Evolutionary conservation across 1,140 invertebrate genomes (phyloP), one percentile per base, ranked within the genome.

Genomic region (Rhizoglyphus robini): DNA sequence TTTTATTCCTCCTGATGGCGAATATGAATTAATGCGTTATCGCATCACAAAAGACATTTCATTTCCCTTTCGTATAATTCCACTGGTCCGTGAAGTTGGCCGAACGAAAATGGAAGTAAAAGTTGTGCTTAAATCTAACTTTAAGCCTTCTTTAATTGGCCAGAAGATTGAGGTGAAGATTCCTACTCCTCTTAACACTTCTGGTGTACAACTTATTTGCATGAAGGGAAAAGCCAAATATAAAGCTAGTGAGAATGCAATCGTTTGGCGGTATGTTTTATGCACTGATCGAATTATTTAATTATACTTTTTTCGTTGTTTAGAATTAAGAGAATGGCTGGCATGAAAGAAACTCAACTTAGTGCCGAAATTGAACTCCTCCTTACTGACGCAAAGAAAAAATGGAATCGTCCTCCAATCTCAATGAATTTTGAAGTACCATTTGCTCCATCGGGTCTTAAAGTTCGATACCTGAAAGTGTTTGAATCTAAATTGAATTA

Each of bases 31-130:
- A 4, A 99, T 99, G 96, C 90, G 92, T 86, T 99, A 99, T 77
- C 88, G 96, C 54, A 99, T 96, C 60, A 99, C 96, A n/a, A 97
- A 99, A 77, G 96, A 99, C 78, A 99, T 99, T 74, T 98, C 94
- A 63, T 79, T 99, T 69, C 96, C 96, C 70, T 99, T 99, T 83
- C 87, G 96, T 59, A 94, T 99, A 32, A 99, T 99, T 75, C 96
- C 96, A 0, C 78, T 99, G 31, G 96, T 99, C 0, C 82, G 95
- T 8, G 96, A 99, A 77, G 93, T 96, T 23, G 96, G 95, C 0
- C 86, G 95, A 66, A 96, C 94, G 66, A 96, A 97, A 76, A 99
- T 99, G 95, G 96, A 99, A 78, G 95, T 99, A 0, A 99, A 99
- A 77, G 93, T 97, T 5, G 96, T 99, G 2, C 80, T 99, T 3